Base-by-base conservation (phyloP, 2,888 invertebrate species). In the Cephus pulcher region DNA sequence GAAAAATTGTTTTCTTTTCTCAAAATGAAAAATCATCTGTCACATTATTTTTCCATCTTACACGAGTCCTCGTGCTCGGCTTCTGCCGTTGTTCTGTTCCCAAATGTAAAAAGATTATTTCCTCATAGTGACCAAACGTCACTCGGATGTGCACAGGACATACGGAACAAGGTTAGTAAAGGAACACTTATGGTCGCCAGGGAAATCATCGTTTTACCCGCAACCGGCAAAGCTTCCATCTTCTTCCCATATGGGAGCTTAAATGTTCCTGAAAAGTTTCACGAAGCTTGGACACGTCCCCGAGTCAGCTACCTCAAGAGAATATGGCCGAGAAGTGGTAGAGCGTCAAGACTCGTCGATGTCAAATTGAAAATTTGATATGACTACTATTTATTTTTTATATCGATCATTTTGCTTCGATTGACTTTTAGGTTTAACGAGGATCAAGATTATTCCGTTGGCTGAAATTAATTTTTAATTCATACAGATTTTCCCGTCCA, bases 181-280 rank as follows among this genome's bases (percentile, higher is more conserved):
- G 56, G 56, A 56, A 83, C 82, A 82, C 80, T 84, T 84, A 83
- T 82, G 82, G 81, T 84, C 85, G 82, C 85, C 80, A 83, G 86
- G 84, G 84, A 85, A 86, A 86, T 85, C 85, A 84, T 80, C 80
- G 82, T 78, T 32, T 33, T 71, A 80, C 83, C 84, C 83, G 80
- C 84, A 84, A 84, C 23, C 71, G 2, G 71, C 23, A 34, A 34
- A 71, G 34, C 32, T 34, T 71, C 71, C 82, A 77, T 82, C 80
- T 81, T 82, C 82, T 83, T 81, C 78, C 79, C 78, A 80, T 82
- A 80, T 80, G 82, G 83, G 83, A 82, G 82, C 82, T 79, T 78
- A 56, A 56, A 56, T 56, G 56, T 56, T 56, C 23, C 23, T 56
- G 23, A 23, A 56, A 56, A 56, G 23, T 56, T 56, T 56, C 56